These are phyloP conservation scores for Procapra przewalskii DNA, from an alignment of 2,113 vertebrate genomes.

Conservation along the genomic window DNA sequence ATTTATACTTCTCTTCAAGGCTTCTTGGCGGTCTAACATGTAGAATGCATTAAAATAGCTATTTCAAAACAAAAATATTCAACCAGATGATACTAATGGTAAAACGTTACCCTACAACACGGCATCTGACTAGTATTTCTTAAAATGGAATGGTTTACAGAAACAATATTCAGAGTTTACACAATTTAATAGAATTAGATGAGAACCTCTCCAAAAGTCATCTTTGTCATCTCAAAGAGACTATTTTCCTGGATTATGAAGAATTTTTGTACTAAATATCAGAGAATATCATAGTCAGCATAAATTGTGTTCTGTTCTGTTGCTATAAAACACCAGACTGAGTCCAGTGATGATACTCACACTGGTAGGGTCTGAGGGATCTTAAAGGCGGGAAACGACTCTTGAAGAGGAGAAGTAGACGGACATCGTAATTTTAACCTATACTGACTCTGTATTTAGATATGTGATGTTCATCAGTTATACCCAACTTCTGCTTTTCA, in stretches of 20 bases:
- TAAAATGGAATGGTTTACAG: neutral
- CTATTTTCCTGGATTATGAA: neutral
- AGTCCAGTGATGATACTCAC: neutral
- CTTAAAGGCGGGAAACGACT: neutral
- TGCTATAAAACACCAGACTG: neutral
- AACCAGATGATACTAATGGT: neutral
- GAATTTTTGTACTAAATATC: neutral
- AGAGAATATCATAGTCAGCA: neutral
- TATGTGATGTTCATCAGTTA: neutral
- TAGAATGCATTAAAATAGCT: neutral
- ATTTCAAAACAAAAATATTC: neutral
- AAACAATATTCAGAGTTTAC: neutral
- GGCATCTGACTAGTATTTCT: neutral
- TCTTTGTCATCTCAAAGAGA: neutral
- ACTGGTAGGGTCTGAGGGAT: neutral
- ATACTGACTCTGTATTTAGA: neutral
- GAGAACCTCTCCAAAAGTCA: neutral
- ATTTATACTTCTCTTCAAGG: neutral
- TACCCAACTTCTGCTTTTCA: neutral
- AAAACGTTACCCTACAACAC: neutral
- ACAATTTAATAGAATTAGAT: neutral
- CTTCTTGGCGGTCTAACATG: neutral
- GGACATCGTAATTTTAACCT: neutral
- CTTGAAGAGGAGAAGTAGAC: neutral
- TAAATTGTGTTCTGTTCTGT: neutral